Percentiles rank a stretch among this genome's conserved stretches.
phyloP scores from a whole-genome alignment of 2,888 invertebrate genomes.

The Kuschelorhynchus macadamiae region DNA sequence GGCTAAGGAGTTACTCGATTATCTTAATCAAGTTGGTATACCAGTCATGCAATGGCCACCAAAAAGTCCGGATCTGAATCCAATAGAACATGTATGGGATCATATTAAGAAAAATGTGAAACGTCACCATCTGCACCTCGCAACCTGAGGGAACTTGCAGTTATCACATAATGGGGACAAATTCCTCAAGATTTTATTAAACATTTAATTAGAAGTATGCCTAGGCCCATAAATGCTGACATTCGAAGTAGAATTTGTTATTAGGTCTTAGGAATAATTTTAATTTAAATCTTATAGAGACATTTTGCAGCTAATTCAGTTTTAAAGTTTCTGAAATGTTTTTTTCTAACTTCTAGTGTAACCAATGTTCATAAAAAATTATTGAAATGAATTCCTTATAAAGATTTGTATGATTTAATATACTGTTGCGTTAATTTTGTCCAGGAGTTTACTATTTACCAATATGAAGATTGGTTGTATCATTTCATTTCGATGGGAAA shows the following conservation, averaged over 20 bases:
- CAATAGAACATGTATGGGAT: conserved; percentile 20
- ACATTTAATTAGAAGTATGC: conserved; percentile 9
- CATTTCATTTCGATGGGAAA: no score
- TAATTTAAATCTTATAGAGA: conserved; percentile 11
- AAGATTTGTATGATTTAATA: no score
- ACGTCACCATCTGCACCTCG: conserved; percentile 13
- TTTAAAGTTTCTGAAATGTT: conserved; percentile 1
- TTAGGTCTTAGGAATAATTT: conserved; percentile 12
- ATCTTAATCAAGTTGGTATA: conserved; percentile 16
- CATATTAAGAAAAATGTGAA: conserved; percentile 14
- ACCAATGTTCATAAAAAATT: conserved; percentile 12
- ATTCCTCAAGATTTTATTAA: conserved; percentile 5
- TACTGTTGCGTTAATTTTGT: no score
- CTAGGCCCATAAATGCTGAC: background rate
- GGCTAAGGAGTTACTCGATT: conserved; percentile 1
- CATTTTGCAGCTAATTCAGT: conserved; percentile 6
- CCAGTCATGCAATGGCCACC: background rate
- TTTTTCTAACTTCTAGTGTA: conserved; percentile 13
- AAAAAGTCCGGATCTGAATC: conserved; percentile 15
- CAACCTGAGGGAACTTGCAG: conserved; percentile 8
- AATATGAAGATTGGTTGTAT: no score
- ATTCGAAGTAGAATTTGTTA: conserved; percentile 8
- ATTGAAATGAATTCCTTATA: background rate
- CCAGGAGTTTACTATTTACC: no score
- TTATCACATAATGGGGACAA: background rate